Evolutionary conservation across 2,797 vertebrate species (phyloP).

Genomic region (Meriones psammophilus): DNA sequence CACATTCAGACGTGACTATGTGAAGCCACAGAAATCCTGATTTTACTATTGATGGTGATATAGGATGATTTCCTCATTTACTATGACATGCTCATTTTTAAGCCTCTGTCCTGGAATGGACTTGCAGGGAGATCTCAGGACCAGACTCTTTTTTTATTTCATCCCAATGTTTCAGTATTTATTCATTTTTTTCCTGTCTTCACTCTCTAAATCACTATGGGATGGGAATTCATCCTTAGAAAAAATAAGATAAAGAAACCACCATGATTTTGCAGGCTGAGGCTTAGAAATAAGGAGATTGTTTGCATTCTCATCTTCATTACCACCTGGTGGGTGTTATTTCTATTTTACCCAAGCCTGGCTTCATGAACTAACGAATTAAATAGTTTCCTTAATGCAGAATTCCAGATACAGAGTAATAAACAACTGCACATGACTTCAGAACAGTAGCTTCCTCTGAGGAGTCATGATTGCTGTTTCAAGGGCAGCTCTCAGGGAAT

Average conservation of each 20-base stretch:
- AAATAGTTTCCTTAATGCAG: constrained; percentile 56
- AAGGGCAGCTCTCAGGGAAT: neutral
- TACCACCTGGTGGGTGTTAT: constrained; percentile 39
- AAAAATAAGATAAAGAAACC: constrained; percentile 34
- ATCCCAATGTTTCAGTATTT: neutral
- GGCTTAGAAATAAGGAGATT: constrained; percentile 24
- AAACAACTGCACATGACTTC: neutral
- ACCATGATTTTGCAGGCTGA: neutral
- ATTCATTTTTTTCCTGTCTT: neutral
- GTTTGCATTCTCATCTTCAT: neutral
- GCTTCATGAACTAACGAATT: constrained; percentile 46
- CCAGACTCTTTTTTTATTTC: neutral
- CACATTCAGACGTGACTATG: neutral
- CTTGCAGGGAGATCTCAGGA: neutral
- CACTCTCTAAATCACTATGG: neutral
- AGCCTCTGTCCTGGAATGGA: neutral
- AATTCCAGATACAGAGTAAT: constrained; percentile 8
- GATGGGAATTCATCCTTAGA: constrained; percentile 26
- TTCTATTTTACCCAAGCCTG: constrained; percentile 41
- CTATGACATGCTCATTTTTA: neutral
- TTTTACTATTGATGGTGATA: neutral
- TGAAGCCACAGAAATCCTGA: neutral
- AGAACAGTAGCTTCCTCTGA: constrained; percentile 30
- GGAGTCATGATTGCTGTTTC: constrained; percentile 46
- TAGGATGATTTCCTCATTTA: neutral